Conservation (phyloP, 1,140 invertebrate genomes). For the Drosophila aff. region DNA sequence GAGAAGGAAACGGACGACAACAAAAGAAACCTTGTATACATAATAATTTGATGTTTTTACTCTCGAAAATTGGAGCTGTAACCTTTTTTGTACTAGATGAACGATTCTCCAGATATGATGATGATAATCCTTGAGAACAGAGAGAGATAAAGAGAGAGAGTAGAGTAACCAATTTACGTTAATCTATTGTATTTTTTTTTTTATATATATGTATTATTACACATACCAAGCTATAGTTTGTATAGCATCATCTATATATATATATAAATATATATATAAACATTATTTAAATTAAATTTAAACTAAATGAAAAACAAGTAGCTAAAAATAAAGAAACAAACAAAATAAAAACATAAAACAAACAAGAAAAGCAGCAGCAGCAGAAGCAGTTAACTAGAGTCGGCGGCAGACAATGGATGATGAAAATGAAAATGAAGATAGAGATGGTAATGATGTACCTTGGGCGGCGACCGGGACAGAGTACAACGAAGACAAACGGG, state of each 20-base stretch:
- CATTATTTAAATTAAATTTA: constrained; percentile 61
- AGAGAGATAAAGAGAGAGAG: constrained; percentile 2
- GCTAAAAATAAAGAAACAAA: constrained; percentile 55
- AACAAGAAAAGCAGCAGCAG: constrained; percentile 15
- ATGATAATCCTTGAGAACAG: constrained; percentile 1
- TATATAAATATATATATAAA: constrained; percentile 44
- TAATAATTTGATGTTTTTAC: constrained; percentile 55
- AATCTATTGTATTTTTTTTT: constrained; percentile 57
- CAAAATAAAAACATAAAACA: constrained; percentile 31
- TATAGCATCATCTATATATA: constrained; percentile 42
- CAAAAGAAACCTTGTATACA: constrained; percentile 69
- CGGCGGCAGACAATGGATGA: constrained; percentile 6
- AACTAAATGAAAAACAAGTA: constrained; percentile 59
- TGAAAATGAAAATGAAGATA: background rate
- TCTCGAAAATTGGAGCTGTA: constrained; percentile 36
- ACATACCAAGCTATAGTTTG: constrained; percentile 58
- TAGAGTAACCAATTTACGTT: constrained; percentile 64
- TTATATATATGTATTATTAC: constrained; percentile 50
- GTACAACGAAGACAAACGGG: constrained; percentile 63
- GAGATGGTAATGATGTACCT: constrained; percentile 9
- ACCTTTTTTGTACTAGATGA: constrained; percentile 30
- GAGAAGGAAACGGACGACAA: constrained; percentile 18
- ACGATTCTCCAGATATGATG: constrained; percentile 31
- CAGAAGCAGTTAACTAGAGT: background rate
- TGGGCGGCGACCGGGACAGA: constrained; percentile 21